These are phyloP conservation scores for Moxostoma hubbsi DNA, from an alignment of 2,797 vertebrate genomes.

Conservation along the genomic window DNA sequence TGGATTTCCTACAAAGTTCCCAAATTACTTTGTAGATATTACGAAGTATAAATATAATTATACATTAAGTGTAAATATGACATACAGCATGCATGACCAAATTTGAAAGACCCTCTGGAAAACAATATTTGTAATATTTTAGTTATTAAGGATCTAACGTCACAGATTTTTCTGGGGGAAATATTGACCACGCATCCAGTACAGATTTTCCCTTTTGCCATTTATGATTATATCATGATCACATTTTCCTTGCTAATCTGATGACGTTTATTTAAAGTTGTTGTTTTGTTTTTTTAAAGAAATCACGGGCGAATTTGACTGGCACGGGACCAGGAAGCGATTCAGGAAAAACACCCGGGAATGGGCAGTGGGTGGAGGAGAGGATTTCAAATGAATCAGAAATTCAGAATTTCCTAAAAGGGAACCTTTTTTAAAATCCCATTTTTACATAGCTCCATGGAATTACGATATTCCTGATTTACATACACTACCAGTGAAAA, in stretches of 20 bases:
- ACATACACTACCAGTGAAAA: no score
- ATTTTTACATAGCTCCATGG: not conserved
- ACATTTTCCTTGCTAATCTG: not conserved
- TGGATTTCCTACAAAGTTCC: not conserved
- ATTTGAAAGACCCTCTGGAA: not conserved
- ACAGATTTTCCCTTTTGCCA: no score
- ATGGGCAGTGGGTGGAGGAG: not conserved
- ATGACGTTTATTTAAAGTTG: constrained; percentile 2
- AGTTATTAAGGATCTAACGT: not conserved
- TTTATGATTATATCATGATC: not conserved
- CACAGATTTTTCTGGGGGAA: no score
- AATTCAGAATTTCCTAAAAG: not conserved
- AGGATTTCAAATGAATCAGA: not conserved
- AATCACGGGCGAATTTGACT: not conserved
- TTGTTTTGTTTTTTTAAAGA: not conserved
- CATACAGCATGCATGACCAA: not conserved
- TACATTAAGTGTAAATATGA: not conserved
- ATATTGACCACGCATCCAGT: not conserved
- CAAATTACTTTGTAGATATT: not conserved
- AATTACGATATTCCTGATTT: not conserved
- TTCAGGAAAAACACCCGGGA: constrained; percentile 20
- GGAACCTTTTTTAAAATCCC: not conserved
- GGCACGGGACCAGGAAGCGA: not conserved
- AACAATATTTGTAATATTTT: not conserved
- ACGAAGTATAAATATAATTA: not conserved